phyloP scores from a whole-genome alignment of 2,888 invertebrate species.

The Aricia artaxerxes region DNA sequence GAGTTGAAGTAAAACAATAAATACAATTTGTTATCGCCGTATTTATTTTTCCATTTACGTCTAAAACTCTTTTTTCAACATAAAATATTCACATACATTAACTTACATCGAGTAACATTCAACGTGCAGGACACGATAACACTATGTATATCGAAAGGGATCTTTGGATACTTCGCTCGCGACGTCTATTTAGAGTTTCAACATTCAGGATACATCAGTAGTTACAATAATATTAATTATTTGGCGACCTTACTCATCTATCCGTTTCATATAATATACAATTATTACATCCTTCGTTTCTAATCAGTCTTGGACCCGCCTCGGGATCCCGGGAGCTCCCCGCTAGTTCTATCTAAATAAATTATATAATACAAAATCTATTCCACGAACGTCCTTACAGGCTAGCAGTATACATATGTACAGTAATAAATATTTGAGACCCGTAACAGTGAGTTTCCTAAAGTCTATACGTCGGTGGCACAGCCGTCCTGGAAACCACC shows the following conservation, averaged over 20 bases:
- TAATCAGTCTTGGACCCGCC: conserved; percentile 77
- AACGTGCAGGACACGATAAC: conserved; percentile 57
- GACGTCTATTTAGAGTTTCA: conserved; percentile 66
- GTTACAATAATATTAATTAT: conserved; percentile 68
- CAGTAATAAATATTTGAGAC: conserved; percentile 46
- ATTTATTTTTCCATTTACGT: conserved; percentile 67
- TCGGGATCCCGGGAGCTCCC: conserved; percentile 75
- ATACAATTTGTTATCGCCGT: conserved; percentile 68
- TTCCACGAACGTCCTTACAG: conserved; percentile 61
- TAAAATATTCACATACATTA: conserved; percentile 72
- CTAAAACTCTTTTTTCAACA: conserved; percentile 68
- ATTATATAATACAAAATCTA: conserved; percentile 80
- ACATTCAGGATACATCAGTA: conserved; percentile 66
- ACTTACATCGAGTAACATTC: conserved; percentile 71
- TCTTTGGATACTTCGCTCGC: conserved; percentile 51
- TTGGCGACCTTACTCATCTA: conserved; percentile 77
- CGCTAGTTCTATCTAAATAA: conserved; percentile 72
- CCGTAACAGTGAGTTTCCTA: conserved; percentile 38
- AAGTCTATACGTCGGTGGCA: conserved; percentile 91
- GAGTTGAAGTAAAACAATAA: conserved; percentile 51
- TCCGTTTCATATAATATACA: conserved; percentile 69
- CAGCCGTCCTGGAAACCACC: conserved; percentile 96
- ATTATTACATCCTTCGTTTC: conserved; percentile 74
- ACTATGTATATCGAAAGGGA: conserved; percentile 44
- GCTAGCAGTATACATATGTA: conserved; percentile 45